Base-by-base conservation (phyloP, 1,140 invertebrate genomes). In the Bombus sylvicola region DNA sequence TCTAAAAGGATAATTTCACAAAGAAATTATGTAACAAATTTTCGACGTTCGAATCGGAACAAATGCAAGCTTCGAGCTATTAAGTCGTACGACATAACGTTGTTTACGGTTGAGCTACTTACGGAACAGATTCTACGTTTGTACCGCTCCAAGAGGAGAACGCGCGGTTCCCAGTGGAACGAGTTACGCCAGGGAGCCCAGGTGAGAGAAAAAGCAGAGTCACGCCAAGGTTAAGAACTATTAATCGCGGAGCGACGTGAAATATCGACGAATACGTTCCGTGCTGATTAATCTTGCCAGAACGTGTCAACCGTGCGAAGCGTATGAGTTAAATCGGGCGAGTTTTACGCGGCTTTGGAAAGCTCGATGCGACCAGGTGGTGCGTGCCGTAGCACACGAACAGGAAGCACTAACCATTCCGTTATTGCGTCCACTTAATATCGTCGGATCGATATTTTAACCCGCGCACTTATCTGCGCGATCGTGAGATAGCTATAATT, bases 221-320 rank as follows among this genome's bases (percentile, higher is more conserved):
- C 34, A 57, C 43, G 47, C 73, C 34, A 76, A 76, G 73, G 73
- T 83, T 68, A 31, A 66, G 62, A 76, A 34, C 43, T 69, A 69
- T 77, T 79, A 62, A 84, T 79, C 75, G 82, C 73, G 22, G n/a
- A 22, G 10, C 53, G 64, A 71, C 83, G 66, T 34, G 43, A 12
- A 37, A 66, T 43, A 72, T 78, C 53, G 43, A 34, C 83, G 64
- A 75, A 47, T 31, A 64, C n/a, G 57, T 64, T 37, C 13, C n/a
- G 25, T 18, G 66, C 53, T 53, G 62, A 89, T 85, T 90, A 85
- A 89, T 90, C 85, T 43, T 22, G 5, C n/a, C 47, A 53, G 47
- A 53, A 53, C 18, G 47, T 53, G 47, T 53, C 47, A 22, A 53
- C 47, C 47, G 47, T 53, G 18, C 47, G 47, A 22, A 22, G 18